These are phyloP conservation scores for Drepana arcuata DNA, from an alignment of 1,140 invertebrate genomes.

Conservation along the genomic window DNA sequence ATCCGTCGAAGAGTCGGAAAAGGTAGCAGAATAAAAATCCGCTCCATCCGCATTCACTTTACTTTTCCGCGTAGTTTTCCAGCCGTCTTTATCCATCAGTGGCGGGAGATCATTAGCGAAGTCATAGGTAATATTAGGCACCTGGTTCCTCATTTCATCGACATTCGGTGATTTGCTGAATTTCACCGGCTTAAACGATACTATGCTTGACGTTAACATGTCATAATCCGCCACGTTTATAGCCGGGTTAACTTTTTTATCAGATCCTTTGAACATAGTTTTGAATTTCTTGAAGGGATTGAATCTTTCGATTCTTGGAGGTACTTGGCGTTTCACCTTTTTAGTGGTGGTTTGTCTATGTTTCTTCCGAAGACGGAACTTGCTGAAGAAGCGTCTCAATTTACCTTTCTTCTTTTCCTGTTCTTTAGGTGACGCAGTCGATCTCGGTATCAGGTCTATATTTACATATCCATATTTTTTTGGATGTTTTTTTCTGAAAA, in stretches of 20 bases:
- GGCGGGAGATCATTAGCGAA: background rate
- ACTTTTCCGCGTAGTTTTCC: background rate
- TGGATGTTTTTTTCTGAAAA: constrained; percentile 1
- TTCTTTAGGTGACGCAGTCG: constrained; percentile 27
- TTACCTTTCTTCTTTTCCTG: constrained; percentile 23
- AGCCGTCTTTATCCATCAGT: background rate
- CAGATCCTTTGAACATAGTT: constrained; percentile 21
- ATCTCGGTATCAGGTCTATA: constrained; percentile 23
- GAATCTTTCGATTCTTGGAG: constrained; percentile 19
- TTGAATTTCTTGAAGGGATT: constrained; percentile 37
- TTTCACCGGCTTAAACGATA: constrained; percentile 16
- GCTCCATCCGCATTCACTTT: background rate
- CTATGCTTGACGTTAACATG: constrained; percentile 14
- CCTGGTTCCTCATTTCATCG: constrained; percentile 23
- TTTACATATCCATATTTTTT: constrained; percentile 26
- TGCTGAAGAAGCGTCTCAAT: constrained; percentile 24
- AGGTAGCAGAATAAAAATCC: too few species aligned
- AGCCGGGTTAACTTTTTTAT: constrained; percentile 2
- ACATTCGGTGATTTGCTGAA: constrained; percentile 15
- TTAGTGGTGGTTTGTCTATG: too few species aligned
- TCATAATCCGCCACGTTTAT: constrained; percentile 26
- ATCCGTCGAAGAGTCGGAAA: too few species aligned
- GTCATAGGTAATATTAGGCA: constrained; percentile 28
- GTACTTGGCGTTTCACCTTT: constrained; percentile 17
- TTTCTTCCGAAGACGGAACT: constrained; percentile 17